Percentiles rank a stretch among this genome's conserved stretches.
phyloP scores from a whole-genome alignment of 2,113 vertebrate species.

The Corythornis vintsioides region DNA sequence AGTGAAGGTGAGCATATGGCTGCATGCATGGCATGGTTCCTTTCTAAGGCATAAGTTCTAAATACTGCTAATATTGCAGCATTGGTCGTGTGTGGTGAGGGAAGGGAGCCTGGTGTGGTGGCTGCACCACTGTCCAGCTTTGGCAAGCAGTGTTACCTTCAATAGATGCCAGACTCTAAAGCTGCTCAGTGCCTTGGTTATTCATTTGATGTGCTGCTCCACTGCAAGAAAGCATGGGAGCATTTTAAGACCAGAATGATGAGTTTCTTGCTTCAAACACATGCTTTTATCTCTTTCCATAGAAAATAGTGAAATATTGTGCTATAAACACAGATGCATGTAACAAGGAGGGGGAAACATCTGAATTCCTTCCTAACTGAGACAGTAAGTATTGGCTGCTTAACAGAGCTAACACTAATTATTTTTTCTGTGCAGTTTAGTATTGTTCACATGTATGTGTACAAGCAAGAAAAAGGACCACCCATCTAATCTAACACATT shows the following conservation, averaged over 20 bases:
- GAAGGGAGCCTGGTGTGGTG: neutral
- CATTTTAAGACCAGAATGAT: neutral
- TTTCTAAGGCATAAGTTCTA: neutral
- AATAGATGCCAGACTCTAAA: neutral
- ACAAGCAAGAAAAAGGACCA: neutral
- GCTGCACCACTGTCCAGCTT: neutral
- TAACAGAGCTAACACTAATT: neutral
- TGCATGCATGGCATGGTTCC: neutral
- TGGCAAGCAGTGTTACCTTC: neutral
- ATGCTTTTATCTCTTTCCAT: neutral
- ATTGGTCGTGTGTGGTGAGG: neutral
- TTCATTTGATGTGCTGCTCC: neutral
- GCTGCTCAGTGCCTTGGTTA: neutral
- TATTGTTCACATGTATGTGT: neutral
- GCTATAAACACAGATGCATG: neutral
- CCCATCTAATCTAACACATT: neutral
- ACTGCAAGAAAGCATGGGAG: neutral
- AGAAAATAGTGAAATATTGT: neutral
- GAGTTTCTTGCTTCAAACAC: neutral
- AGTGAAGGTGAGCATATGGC: neutral
- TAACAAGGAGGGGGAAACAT: neutral
- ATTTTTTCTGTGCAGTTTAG: neutral
- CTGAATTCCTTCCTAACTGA: neutral
- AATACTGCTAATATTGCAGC: neutral
- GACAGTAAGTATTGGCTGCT: neutral